Evolutionary conservation across 2,888 invertebrate genomes (phyloP), one percentile per base, ranked within the genome.

Genomic region (Chrysotoxum bicinctum): DNA sequence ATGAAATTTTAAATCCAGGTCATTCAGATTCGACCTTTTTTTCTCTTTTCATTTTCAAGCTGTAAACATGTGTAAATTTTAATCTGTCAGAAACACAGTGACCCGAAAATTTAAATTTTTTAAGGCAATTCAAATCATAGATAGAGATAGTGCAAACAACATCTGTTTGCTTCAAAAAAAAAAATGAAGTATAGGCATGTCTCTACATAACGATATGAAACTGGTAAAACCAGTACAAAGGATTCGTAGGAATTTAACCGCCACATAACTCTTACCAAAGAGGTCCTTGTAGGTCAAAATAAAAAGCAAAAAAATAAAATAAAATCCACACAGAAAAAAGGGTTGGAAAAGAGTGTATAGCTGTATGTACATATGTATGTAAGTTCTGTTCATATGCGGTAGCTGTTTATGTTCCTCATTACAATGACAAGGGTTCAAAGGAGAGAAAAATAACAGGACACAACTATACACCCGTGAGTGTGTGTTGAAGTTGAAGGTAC

Each of bases 231-330:
- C 50, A 73, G 72, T 64, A 77, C 76, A 85, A 85, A 80, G 76
- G 80, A 81, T 77, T 72, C 58, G 30, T 19, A 54, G 77, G 85
- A 85, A 85, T 85, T 81, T 85, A 85, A 81, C 85, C 85, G 85
- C 73, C 73, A 77, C 64, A 85, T 85, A 62, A 62, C 45, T 85
- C 80, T 23, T 16, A 54, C 48, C 56, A 56, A 43, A 56, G 35
- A 30, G 76, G 81, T 76, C 81, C 85, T 85, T 85, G 73, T 85
- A 85, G 85, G 85, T 81, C 85, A 85, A 21, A 76, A 76, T 68
- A 66, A 62, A n/a, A 72, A 72, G 54, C 52, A 66, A 75, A 80
- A 50, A 64, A 68, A 30, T 60, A 58, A 66, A 60, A 16, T 14
- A 52, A 52, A 69, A n/a, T n/a, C n/a, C 3, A 45, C 10, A 37